Evolutionary conservation across 92 coral and sea anemone species (phyloP).

Genomic region (Zoanthus solanderi): DNA sequence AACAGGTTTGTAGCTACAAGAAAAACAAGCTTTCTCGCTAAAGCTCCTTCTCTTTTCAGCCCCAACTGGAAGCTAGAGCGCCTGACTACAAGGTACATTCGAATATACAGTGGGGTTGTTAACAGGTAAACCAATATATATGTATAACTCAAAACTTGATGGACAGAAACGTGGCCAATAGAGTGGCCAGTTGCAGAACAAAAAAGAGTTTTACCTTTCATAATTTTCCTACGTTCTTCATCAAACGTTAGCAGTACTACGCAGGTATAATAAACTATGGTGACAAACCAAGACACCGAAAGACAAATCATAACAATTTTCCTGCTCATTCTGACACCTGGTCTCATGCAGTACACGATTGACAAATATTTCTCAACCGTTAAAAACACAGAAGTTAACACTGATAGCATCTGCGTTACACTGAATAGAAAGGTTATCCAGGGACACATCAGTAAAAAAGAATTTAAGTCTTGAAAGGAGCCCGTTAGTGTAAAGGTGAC

Average conservation of each 20-base stretch:
- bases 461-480: not conserved
- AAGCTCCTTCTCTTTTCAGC: slow-evolving; percentile 10
- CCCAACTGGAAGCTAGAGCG: slow-evolving; percentile 14
- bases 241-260: not conserved
- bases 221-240: not conserved
- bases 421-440: not conserved
- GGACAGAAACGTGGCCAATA: not conserved
- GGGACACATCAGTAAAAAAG: not conserved
- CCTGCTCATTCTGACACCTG: not conserved
- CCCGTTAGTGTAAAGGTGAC: not conserved
- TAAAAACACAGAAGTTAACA: not conserved
- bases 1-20: slow-evolving; percentile 15
- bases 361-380: not conserved
- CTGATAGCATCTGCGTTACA: not conserved
- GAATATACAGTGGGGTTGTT: slow-evolving; percentile 20
- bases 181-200: slow-evolving; percentile 16
- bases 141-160: not conserved
- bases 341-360: slow-evolving; percentile 14
- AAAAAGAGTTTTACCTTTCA: not conserved
- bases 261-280: not conserved
- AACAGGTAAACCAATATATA: slow-evolving; percentile 1
- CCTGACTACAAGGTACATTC: slow-evolving; percentile 24
- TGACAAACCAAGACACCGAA: not conserved
- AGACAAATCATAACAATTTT: not conserved
- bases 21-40: slow-evolving; percentile 7